A percentile compares a stretch with the other conserved stretches of the same genome.
These are phyloP conservation scores for Azorinus chamasolen DNA, from an alignment of 2,888 invertebrate genomes.

Conservation along the genomic window DNA sequence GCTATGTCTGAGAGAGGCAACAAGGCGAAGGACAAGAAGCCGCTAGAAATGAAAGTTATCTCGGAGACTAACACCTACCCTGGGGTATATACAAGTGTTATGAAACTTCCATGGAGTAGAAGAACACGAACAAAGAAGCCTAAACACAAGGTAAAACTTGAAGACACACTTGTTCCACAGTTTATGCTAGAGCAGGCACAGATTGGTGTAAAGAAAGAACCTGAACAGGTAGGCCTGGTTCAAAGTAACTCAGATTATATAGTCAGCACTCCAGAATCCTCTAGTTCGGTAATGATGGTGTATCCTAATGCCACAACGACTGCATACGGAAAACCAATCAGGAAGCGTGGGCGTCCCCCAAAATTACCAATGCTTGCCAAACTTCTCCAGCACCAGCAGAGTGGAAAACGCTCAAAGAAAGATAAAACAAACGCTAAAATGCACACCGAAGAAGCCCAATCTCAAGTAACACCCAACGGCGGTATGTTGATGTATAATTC, in stretches of 20 bases:
- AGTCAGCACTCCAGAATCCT: constrained; percentile 22
- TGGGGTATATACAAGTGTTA: constrained; percentile 81
- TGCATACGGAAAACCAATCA: constrained; percentile 68
- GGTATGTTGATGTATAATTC: constrained; percentile 56
- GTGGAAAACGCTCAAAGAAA: constrained; percentile 18
- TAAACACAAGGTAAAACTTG: constrained; percentile 48
- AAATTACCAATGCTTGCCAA: constrained; percentile 77
- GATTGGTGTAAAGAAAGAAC: constrained; percentile 7
- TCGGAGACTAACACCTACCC: constrained; percentile 78
- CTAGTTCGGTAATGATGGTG: constrained; percentile 78
- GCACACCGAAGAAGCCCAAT: neutral
- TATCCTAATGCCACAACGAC: constrained; percentile 72
- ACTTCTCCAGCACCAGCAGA: constrained; percentile 63
- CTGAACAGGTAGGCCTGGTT: neutral
- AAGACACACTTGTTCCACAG: constrained; percentile 49
- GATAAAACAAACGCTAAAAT: constrained; percentile 24
- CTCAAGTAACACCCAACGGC: constrained; percentile 47
- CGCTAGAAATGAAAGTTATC: constrained; percentile 77
- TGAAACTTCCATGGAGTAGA: constrained; percentile 81
- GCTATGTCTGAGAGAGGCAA: constrained; percentile 1
- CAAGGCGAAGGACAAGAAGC: constrained; percentile 36
- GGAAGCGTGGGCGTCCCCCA: constrained; percentile 78
- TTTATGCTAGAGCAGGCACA: constrained; percentile 53
- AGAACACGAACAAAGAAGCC: constrained; percentile 76
- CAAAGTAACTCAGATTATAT: neutral